Evolutionary conservation across 2,113 vertebrate genomes (phyloP).

Genomic region (Aphelocoma coerulescens): DNA sequence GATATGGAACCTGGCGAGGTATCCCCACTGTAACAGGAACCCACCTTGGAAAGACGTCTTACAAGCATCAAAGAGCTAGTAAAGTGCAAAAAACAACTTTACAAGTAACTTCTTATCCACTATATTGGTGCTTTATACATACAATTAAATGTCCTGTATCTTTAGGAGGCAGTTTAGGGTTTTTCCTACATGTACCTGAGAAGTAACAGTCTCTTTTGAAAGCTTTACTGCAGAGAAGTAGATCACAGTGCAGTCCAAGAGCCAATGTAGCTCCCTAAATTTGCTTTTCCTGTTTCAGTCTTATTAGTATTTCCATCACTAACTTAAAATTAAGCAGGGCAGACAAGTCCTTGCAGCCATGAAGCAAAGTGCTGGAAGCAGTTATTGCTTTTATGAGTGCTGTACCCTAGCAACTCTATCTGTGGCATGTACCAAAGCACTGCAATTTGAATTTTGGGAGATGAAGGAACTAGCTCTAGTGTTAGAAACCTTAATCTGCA

Average conservation of each 20-base stretch:
- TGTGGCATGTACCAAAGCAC: background rate
- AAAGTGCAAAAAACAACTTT: background rate
- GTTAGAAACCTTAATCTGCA: background rate
- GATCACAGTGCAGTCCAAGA: background rate
- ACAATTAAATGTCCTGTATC: background rate
- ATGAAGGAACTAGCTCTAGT: background rate
- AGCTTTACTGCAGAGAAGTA: background rate
- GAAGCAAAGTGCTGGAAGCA: constrained; percentile 23
- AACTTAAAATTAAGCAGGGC: constrained; percentile 18
- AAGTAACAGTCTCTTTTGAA: background rate
- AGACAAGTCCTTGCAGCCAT: constrained; percentile 37
- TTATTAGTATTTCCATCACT: constrained; percentile 26
- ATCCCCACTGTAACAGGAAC: background rate
- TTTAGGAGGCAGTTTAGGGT: background rate
- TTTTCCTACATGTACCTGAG: background rate
- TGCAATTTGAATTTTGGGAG: background rate
- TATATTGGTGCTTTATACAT: background rate
- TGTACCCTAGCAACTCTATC: background rate
- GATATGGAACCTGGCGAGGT: background rate
- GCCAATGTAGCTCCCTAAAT: background rate
- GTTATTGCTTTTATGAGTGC: background rate
- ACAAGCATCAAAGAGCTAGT: background rate
- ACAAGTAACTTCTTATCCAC: background rate
- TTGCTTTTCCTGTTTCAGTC: background rate
- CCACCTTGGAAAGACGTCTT: background rate